Percentiles rank a stretch among this genome's conserved stretches.
These are phyloP conservation scores for Ephydatia muelleri DNA, from an alignment of 37 sponge, comb jelly and placozoan genomes.

Conservation along the genomic window DNA sequence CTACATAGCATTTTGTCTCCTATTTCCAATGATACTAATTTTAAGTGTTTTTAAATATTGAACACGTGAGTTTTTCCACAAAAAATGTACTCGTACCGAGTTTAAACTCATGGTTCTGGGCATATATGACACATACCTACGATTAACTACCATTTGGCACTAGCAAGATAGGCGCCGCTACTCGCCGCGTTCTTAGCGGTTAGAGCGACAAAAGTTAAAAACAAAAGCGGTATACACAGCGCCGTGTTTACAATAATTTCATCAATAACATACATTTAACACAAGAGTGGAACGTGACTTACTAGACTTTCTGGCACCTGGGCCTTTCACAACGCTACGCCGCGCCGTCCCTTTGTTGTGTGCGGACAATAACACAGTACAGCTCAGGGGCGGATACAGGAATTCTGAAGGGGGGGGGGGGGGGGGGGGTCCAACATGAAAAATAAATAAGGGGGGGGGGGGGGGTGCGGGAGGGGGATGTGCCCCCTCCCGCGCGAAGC, in stretches of 20 bases:
- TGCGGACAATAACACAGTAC: neutral
- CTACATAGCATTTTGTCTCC: neutral
- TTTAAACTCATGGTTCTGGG: neutral
- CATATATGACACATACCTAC: neutral
- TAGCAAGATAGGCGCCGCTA: neutral
- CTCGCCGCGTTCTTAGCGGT: neutral
- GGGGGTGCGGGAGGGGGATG: too few species aligned
- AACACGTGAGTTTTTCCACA: neutral
- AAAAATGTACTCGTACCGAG: neutral
- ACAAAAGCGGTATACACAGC: neutral
- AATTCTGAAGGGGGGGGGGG: too few species aligned
- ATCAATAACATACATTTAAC: neutral
- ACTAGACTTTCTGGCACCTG: neutral
- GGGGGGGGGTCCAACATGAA: too few species aligned
- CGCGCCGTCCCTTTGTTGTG: neutral
- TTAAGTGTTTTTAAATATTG: neutral
- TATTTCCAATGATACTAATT: neutral
- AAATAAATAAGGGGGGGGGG: too few species aligned
- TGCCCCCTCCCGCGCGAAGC: too few species aligned
- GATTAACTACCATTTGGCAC: neutral
- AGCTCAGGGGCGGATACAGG: too few species aligned
- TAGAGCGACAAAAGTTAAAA: conserved; percentile 1
- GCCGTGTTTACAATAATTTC: neutral
- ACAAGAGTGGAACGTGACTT: neutral
- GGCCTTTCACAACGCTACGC: neutral